Percentiles rank a stretch among this genome's conserved stretches.
phyloP scores from a whole-genome alignment of 2,888 invertebrate genomes.

The Lycocerus yunnanus region DNA sequence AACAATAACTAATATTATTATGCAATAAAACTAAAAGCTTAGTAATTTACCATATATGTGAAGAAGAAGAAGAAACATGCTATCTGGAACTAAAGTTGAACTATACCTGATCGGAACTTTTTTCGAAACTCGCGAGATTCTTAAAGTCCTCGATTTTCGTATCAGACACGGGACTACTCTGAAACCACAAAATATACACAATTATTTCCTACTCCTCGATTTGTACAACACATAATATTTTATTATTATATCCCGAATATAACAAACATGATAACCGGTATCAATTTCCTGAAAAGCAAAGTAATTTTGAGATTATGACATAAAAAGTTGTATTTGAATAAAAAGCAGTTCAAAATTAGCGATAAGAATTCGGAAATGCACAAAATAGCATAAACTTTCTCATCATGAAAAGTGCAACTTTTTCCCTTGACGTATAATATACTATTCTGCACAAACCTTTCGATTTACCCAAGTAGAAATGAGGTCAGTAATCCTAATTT shows the following conservation, averaged over 20 bases:
- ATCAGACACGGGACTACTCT: constrained; percentile 28
- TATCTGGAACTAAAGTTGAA: constrained; percentile 23
- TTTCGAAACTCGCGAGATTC: constrained; percentile 21
- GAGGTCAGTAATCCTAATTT: background rate
- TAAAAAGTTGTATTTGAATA: background rate
- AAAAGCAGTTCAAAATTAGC: too few relatives aligned
- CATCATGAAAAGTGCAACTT: too few relatives aligned
- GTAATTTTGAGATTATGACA: background rate
- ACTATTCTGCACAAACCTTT: too few relatives aligned
- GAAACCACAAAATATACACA: constrained; percentile 18
- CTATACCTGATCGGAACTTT: constrained; percentile 27
- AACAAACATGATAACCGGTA: constrained; percentile 5
- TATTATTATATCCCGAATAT: constrained; percentile 4
- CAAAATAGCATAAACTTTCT: too few relatives aligned
- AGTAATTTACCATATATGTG: constrained; percentile 24
- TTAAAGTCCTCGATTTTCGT: constrained; percentile 6
- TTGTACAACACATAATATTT: background rate
- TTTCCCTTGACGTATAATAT: too few relatives aligned
- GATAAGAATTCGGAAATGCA: too few relatives aligned
- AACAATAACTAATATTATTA: background rate
- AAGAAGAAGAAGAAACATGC: constrained; percentile 28
- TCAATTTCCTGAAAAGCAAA: constrained; percentile 4
- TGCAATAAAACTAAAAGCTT: constrained; percentile 9
- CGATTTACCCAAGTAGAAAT: too few relatives aligned
- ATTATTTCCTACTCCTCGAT: background rate